Evolutionary conservation across 2,113 vertebrate genomes (phyloP), one percentile per base, ranked within the genome.

Genomic region (Microcebus jonahi): DNA sequence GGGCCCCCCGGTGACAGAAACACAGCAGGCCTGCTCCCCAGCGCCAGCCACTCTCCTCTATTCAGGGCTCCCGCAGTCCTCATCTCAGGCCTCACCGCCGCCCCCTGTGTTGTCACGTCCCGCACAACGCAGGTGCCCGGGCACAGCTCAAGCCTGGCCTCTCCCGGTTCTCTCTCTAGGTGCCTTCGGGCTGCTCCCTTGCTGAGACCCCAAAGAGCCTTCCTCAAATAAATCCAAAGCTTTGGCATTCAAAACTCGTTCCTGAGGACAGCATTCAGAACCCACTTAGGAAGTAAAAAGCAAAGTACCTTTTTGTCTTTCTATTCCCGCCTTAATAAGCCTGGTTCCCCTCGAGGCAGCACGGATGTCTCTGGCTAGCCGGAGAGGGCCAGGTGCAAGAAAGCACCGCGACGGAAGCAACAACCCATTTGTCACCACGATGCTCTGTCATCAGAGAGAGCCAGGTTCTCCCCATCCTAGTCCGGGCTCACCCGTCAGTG

Each of bases 51-150:
- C 34, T 42, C 20, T 42, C 8, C 48, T 59, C 17, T 25, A 11
- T 12, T 6, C 2, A 0, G 18, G 27, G 1, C 55, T 8, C n/a
- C 12, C 12, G 23, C 6, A 2, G 73, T 2, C 34, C 65, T 55
- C 7, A 20, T n/a, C 31, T 18, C 50, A 71, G 48, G 48, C 34
- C 21, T 68, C 34, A 31, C 68, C 29, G 7, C n/a, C 0, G 55
- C 2, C 15, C 23, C 31, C 39, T 6, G 4, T 45, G 45, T 4
- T 11, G 8, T 27, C 77, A 34, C 34, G 6, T 29, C 25, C 76
- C 20, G 14, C 48, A 67, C 18, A 55, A 14, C 20, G 20, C 63
- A 29, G 48, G 6, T 7, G 8, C 25, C 87, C 17, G 48, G 36
- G 50, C 23, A 57, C 48, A 45, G 34, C 14, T 31, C 81, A 53